Evolutionary conservation across 2,113 vertebrate species (phyloP).

Genomic region (Hiodon alosoides): DNA sequence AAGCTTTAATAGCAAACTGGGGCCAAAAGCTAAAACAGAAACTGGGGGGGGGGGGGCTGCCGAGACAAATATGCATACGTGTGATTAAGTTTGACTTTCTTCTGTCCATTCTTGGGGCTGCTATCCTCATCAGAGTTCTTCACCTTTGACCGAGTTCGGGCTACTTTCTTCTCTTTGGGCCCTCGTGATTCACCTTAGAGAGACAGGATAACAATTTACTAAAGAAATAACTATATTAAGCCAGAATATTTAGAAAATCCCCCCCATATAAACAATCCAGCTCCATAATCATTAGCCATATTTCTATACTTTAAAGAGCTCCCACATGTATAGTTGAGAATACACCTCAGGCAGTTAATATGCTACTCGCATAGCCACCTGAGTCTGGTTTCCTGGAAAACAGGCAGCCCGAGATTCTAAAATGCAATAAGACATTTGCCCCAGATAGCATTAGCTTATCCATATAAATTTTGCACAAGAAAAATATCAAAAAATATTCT

Average conservation of each 20-base stretch:
- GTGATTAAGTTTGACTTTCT: conserved; percentile 89
- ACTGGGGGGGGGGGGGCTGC: background rate
- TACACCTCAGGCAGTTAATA: no score
- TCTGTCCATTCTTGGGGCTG: conserved; percentile 82
- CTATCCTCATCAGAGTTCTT: conserved; percentile 90
- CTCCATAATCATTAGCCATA: no score
- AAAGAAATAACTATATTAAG: background rate
- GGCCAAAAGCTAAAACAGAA: background rate
- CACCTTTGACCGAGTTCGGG: conserved; percentile 86
- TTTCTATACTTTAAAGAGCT: no score
- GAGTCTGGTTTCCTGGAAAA: no score
- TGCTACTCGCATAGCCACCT: no score
- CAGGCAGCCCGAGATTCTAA: no score
- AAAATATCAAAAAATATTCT: background rate
- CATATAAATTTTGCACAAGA: background rate
- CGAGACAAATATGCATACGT: conserved; percentile 62
- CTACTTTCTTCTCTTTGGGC: conserved; percentile 88
- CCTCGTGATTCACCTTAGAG: conserved; percentile 68
- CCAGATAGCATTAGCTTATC: no score
- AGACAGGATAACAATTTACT: background rate
- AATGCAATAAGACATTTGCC: no score
- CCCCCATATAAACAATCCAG: no score
- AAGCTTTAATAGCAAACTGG: background rate
- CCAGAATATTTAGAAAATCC: background rate
- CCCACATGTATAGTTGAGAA: no score